These are phyloP conservation scores for Turritopsis rubra DNA, from an alignment of 30 jellyfish, hydroid and myxozoan species.

Conservation along the genomic window DNA sequence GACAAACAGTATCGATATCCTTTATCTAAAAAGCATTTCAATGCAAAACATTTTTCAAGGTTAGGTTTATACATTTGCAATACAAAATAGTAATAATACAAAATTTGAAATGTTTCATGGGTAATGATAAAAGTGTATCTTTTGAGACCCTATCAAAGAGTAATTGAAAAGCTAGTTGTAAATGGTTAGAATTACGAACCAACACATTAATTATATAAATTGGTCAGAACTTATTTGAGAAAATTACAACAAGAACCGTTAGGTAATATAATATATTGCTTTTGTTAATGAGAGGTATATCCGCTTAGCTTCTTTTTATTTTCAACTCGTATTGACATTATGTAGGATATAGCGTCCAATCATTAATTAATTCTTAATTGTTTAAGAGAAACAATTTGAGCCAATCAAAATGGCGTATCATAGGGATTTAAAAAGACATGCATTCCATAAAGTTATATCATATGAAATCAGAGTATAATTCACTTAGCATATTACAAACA, in stretches of 20 bases:
- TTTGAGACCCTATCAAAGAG: neutral
- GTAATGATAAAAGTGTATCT: too few species aligned
- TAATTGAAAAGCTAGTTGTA: neutral
- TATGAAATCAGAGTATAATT: neutral
- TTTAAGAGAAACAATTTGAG: neutral
- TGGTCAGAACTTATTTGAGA: neutral
- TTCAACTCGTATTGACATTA: neutral
- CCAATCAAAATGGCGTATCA: neutral
- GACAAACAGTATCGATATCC: neutral
- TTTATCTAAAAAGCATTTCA: neutral
- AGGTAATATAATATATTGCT: neutral
- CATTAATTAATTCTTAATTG: neutral
- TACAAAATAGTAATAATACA: too few species aligned
- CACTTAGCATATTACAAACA: neutral
- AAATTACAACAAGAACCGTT: neutral
- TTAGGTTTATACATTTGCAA: neutral
- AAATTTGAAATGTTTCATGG: too few species aligned
- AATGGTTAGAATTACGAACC: neutral
- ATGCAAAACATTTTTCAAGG: neutral
- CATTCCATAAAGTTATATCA: neutral
- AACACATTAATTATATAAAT: neutral
- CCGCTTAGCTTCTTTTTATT: neutral
- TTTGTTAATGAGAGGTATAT: neutral
- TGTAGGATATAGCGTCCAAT: neutral
- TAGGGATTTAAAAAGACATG: neutral